Evolutionary conservation across 2,888 invertebrate genomes (phyloP), one percentile per base, ranked within the genome.

Genomic region (Drymonia ruficornis): DNA sequence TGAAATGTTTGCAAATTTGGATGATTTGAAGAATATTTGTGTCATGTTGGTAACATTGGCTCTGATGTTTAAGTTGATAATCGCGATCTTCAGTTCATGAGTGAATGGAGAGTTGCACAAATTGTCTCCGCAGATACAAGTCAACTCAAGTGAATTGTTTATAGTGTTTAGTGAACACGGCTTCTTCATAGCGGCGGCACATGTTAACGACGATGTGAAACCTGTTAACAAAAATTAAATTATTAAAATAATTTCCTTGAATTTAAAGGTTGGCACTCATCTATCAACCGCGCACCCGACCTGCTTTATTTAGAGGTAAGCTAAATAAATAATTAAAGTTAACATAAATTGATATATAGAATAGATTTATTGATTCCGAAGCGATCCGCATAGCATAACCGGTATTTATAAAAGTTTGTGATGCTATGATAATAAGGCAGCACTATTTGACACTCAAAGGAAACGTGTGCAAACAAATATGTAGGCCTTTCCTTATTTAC

Each of bases 51-150:
- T 69, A 44, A 57, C 74, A 55, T 70, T 77, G 59, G 71, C 79
- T 36, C 69, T 56, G 19, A 72, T 71, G 63, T 81, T 76, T 69
- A 86, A 84, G 66, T 86, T 83, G 43, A 80, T 64, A 45, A 91
- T 74, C 61, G 84, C 78, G 57, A 77, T 77, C 50, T 70, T 78
- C 56, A 89, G 63, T 63, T 80, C 67, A 47, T 62, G 48, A 19
- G 83, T 70, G 69, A 86, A 87, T 12, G 86, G 87, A 55, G 76
- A 74, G 72, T 90, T 91, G 81, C 91, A 91, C 64, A 84, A 78
- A 50, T 78, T 71, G 18, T 69, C 74, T 54, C 66, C 52, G 69
- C 91, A 91, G 59, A 80, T 74, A 74, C 91, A 91, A 56, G 76
- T 83, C 66, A 90, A 63, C 64, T 78, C 70, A 54, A 81, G 70